Evolutionary conservation across 2,888 invertebrate genomes (phyloP).

Genomic region (Galeruca laticollis): DNA sequence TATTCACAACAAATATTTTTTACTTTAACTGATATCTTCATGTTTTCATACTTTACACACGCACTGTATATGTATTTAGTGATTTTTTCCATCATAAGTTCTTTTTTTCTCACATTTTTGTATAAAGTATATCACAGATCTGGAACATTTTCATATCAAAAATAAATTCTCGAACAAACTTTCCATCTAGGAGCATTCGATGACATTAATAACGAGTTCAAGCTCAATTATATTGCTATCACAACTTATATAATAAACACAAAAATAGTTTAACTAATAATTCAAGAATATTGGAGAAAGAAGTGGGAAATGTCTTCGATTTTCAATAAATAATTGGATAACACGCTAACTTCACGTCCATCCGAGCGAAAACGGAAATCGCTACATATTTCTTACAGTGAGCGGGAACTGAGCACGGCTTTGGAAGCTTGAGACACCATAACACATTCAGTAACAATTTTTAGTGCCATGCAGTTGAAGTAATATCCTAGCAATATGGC

Average conservation of each 20-base stretch:
- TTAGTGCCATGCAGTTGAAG: slow-evolving; percentile 39
- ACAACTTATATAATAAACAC: slow-evolving; percentile 19
- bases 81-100: too few relatives aligned
- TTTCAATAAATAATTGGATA: slow-evolving; percentile 38
- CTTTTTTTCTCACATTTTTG: too few relatives aligned
- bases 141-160: not conserved
- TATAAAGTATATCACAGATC: not conserved
- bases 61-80: too few relatives aligned
- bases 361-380: slow-evolving; percentile 35
- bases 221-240: slow-evolving; percentile 9
- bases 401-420: slow-evolving; percentile 18
- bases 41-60: too few relatives aligned
- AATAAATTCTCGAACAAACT: not conserved
- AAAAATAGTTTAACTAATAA: slow-evolving; percentile 18
- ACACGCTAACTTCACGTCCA: slow-evolving; percentile 37
- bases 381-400: slow-evolving; percentile 34
- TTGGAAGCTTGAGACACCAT: slow-evolving; percentile 32
- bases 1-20: too few relatives aligned
- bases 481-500: slow-evolving; percentile 11
- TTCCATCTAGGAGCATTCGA: not conserved
- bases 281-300: slow-evolving; percentile 25
- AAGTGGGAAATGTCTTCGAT: slow-evolving; percentile 26
- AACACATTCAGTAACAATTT: slow-evolving; percentile 41
- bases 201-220: not conserved
- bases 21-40: too few relatives aligned